Percentiles rank a stretch among this genome's conserved stretches.
Conservation (phyloP, 37 sponge, comb jelly and placozoan genomes). For the Bolinopsis microptera region DNA sequence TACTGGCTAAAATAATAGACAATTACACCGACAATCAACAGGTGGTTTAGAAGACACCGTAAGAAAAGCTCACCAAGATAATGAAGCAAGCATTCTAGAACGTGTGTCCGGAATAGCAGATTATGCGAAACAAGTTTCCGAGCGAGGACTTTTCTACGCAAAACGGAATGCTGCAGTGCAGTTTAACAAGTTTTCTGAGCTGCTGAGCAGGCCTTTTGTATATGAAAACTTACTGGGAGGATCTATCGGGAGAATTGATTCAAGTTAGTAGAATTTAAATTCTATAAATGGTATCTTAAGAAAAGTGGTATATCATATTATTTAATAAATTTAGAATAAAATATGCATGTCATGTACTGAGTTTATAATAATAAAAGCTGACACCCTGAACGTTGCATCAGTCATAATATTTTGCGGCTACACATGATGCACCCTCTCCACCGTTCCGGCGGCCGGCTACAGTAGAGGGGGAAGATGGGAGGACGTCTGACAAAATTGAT, state of each 20-base stretch:
- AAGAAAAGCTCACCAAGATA: neutral
- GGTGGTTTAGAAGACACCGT: constrained; percentile 4
- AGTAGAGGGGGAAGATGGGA: no score
- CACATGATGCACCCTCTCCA: no score
- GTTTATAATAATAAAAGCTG: no score
- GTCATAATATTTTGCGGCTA: no score
- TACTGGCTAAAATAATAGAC: neutral
- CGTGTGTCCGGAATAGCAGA: neutral
- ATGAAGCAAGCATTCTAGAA: neutral
- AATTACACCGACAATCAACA: neutral
- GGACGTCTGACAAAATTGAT: no score
- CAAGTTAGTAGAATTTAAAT: neutral
- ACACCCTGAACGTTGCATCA: no score
- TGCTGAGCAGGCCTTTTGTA: neutral
- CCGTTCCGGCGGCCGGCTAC: no score
- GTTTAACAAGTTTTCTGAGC: constrained; percentile 9
- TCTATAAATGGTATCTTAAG: no score
- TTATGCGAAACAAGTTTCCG: neutral
- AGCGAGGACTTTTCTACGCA: neutral
- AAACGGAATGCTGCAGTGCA: constrained; percentile 41
- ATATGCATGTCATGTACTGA: no score
- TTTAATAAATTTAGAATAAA: no score
- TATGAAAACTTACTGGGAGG: constrained; percentile 14
- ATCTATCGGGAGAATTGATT: neutral
- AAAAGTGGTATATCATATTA: no score